These are phyloP conservation scores for Phrynocephalus forsythii DNA, from an alignment of 2,797 vertebrate species.

Conservation along the genomic window DNA sequence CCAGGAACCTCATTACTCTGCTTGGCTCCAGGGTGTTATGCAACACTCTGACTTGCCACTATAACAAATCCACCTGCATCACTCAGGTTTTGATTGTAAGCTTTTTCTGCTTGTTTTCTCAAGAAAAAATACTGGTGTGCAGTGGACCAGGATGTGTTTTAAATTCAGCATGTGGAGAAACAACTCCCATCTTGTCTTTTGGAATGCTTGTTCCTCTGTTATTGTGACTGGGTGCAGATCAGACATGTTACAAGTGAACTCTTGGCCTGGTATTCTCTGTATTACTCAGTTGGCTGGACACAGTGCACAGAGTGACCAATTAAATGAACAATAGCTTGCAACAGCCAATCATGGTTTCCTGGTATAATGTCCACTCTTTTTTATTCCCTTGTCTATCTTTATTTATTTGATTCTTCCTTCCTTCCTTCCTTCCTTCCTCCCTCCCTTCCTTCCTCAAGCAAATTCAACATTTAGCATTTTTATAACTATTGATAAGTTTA, in stretches of 20 bases:
- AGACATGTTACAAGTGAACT: not conserved
- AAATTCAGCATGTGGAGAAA: not conserved
- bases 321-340: not conserved
- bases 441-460: not conserved
- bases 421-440: not conserved
- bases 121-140: slow-evolving; percentile 17
- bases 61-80: slow-evolving; percentile 31
- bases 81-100: slow-evolving; percentile 36
- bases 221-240: not conserved
- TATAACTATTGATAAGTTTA: too few species aligned
- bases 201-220: not conserved
- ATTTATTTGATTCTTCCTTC: not conserved
- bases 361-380: not conserved
- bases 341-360: too few species aligned
- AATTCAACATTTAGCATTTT: too few species aligned
- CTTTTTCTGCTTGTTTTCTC: slow-evolving; percentile 13
- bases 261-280: not conserved
- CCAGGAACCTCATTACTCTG: slow-evolving; percentile 51
- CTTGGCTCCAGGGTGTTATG: slow-evolving; percentile 38
- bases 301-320: not conserved
- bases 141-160: slow-evolving; percentile 10
- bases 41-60: slow-evolving; percentile 41
- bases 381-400: not conserved
- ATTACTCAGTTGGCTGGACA: not conserved
- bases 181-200: not conserved